Base-by-base conservation (phyloP, 2,797 vertebrate species). In the Periparus ater region DNA sequence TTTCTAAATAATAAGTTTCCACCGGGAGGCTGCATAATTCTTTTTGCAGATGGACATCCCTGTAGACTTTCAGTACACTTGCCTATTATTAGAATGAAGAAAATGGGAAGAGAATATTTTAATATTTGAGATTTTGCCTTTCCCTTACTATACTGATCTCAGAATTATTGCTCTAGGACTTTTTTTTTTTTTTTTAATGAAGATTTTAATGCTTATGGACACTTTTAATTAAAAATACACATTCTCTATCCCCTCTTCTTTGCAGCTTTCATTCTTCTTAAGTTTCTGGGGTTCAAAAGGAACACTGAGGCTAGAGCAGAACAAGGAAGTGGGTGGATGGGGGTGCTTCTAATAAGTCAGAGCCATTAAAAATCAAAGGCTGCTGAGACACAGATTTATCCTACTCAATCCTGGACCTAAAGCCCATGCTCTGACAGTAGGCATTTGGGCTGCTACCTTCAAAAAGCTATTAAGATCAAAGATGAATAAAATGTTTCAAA, bases 381-480 rank as follows among this genome's bases (percentile, higher is more conserved):
- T 50, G 26, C 81, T 72, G 80, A 89, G 90, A 86, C 48, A 66
- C 17, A 72, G 75, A 88, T 95, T 89, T 86, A 95, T 96, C 54
- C 89, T 62, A 7, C 87, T 87, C 95, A 85, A 40, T 82, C 87
- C 86, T 88, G 84, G 76, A 74, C 73, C 68, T 50, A 92, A 94
- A 94, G 36, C 63, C 50, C 3, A 0, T 92, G 78, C 61, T 95
- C 79, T 95, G 87, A 88, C 65, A 90, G 77, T 8, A 77, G 36
- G 65, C 66, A 90, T 84, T 86, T 78, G 57, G 58, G 47, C 89
- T 84, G 61, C 30, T 66, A 61, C 79, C 92, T 92, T 67, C 82
- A 48, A 81, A 96, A 95, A 91, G 75, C 79, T 81, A 91, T 96
- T 92, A 92, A 95, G 93, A 96, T 96, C 91, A 96, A 96, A 97